These are phyloP conservation scores for Achroia grisella DNA, from an alignment of 1,140 invertebrate species.

Conservation along the genomic window DNA sequence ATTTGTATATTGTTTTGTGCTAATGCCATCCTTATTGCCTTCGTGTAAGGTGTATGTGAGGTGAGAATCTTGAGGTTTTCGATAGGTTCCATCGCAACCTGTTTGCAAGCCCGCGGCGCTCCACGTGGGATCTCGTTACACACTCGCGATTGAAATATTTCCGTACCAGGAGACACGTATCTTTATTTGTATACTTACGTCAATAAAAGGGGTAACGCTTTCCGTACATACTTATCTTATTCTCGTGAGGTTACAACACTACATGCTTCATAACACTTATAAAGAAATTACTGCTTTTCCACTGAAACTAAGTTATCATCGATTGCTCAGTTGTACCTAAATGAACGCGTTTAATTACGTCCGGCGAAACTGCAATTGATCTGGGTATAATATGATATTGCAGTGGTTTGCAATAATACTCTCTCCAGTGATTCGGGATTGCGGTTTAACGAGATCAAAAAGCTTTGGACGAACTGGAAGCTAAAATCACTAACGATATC, in stretches of 20 bases:
- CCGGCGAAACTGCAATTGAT: slow-evolving; percentile 10
- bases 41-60: background rate
- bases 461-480: no score
- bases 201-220: slow-evolving; percentile 21
- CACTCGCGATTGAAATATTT: slow-evolving; percentile 30
- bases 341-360: slow-evolving; percentile 13
- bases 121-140: slow-evolving; percentile 24
- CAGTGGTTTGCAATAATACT: slow-evolving; percentile 14
- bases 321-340: slow-evolving; percentile 5
- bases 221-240: slow-evolving; percentile 9
- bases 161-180: slow-evolving; percentile 15
- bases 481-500: background rate
- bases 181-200: slow-evolving; percentile 25
- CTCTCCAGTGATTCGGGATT: slow-evolving; percentile 5
- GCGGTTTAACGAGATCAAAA: no score
- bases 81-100: background rate
- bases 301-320: background rate
- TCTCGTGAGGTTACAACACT: slow-evolving; percentile 8
- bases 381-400: slow-evolving; percentile 18
- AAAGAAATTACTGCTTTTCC: no score
- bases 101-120: slow-evolving; percentile 8
- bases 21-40: background rate
- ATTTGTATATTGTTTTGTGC: background rate
- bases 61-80: background rate
- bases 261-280: background rate